Conservation (phyloP, 2,797 vertebrate genomes). For the Hylomyscus alleni region DNA sequence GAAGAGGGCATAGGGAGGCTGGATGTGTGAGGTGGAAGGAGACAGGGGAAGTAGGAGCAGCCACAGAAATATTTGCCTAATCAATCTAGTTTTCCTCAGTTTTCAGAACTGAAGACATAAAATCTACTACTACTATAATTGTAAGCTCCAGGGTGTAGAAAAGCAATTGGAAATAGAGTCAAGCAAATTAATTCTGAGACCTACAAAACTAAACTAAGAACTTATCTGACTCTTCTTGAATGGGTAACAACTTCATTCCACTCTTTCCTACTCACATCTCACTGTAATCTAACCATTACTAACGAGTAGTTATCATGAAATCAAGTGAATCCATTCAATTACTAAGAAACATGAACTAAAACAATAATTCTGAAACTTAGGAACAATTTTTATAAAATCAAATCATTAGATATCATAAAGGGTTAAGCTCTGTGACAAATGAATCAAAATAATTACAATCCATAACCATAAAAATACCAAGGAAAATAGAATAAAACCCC, state of each 20-base stretch:
- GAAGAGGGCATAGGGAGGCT: background rate
- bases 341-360: background rate
- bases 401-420: too few species aligned
- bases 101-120: background rate
- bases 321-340: background rate
- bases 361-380: background rate
- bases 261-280: background rate
- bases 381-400: background rate
- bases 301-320: background rate
- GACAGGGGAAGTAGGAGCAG: background rate
- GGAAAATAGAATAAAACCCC: background rate
- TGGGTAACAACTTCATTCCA: background rate
- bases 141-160: background rate
- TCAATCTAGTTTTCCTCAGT: background rate
- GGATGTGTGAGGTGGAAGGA: background rate
- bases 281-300: background rate
- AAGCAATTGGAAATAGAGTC: background rate
- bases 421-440: background rate
- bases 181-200: background rate
- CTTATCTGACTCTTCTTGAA: background rate
- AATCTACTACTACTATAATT: background rate
- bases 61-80: background rate
- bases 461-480: background rate
- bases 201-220: background rate
- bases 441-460: background rate